Percentiles rank a stretch among this genome's conserved stretches.
Evolutionary conservation across 2,888 invertebrate genomes (phyloP).

Genomic region (Nomada lathburiana): DNA sequence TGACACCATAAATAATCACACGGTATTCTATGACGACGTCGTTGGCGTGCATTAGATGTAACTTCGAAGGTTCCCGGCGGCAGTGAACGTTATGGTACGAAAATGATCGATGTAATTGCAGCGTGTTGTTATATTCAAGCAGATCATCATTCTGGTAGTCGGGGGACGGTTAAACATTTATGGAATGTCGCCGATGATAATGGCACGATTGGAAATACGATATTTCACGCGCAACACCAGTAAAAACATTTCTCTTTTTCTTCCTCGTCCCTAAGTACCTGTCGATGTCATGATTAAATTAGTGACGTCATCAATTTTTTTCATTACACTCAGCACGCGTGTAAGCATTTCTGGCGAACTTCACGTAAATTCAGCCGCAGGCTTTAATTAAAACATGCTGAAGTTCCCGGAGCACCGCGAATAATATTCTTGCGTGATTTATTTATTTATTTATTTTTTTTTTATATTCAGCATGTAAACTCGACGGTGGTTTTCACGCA

Average conservation of each 20-base stretch:
- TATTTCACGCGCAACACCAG: neutral
- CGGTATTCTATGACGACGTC: neutral
- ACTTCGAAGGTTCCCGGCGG: constrained; percentile 45
- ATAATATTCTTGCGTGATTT: constrained; percentile 10
- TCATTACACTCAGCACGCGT: constrained; percentile 18
- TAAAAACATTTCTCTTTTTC: neutral
- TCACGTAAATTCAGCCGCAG: constrained; percentile 42
- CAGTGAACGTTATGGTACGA: constrained; percentile 42
- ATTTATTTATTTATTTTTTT: neutral
- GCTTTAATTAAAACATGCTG: constrained; percentile 42
- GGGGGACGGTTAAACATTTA: neutral
- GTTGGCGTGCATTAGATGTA: neutral
- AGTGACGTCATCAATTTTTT: constrained; percentile 31
- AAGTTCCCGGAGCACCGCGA: constrained; percentile 28
- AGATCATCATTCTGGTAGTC: neutral
- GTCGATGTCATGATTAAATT: constrained; percentile 14
- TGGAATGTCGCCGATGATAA: neutral
- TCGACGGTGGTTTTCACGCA: neutral
- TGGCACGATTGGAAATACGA: neutral
- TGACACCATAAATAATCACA: constrained; percentile 8
- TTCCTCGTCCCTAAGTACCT: neutral
- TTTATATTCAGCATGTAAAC: neutral
- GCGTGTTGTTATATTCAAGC: constrained; percentile 45
- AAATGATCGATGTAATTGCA: constrained; percentile 61
- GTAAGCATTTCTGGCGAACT: constrained; percentile 39